phyloP scores from a whole-genome alignment of 2,797 vertebrate genomes.

The Onychomys arenicola region DNA sequence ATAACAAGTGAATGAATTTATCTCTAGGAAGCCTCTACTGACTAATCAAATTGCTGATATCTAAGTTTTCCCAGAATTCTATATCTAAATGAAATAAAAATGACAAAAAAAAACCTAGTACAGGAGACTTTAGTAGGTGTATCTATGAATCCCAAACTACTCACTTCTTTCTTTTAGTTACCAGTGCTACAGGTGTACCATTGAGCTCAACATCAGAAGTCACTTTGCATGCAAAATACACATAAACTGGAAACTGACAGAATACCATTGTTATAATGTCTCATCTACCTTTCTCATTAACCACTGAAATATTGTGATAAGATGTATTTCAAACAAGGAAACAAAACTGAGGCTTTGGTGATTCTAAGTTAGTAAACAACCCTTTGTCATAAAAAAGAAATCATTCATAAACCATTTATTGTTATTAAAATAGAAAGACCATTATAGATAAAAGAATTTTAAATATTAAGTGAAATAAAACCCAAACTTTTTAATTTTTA shows the following conservation, averaged over 20 bases:
- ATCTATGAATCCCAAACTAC: neutral
- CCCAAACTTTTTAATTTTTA: neutral
- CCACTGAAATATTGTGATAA: neutral
- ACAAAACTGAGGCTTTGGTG: neutral
- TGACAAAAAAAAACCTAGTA: neutral
- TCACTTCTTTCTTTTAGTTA: neutral
- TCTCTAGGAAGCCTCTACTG: neutral
- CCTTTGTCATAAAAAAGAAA: neutral
- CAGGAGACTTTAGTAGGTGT: neutral
- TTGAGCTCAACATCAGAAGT: neutral
- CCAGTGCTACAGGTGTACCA: neutral
- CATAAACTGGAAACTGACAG: neutral
- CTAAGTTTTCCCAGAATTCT: neutral
- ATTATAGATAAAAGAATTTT: neutral
- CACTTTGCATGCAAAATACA: neutral
- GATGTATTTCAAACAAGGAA: neutral
- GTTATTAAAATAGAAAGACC: neutral
- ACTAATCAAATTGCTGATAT: conserved; percentile 5
- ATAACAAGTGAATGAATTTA: neutral
- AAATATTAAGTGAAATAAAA: conserved; percentile 2
- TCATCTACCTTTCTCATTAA: neutral
- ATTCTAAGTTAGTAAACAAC: conserved; percentile 5
- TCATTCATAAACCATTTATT: neutral
- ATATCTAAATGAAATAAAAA: conserved; percentile 14
- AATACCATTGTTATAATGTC: neutral